phyloP scores from a whole-genome alignment of 2,113 vertebrate genomes.

The Dascyllus trimaculatus region DNA sequence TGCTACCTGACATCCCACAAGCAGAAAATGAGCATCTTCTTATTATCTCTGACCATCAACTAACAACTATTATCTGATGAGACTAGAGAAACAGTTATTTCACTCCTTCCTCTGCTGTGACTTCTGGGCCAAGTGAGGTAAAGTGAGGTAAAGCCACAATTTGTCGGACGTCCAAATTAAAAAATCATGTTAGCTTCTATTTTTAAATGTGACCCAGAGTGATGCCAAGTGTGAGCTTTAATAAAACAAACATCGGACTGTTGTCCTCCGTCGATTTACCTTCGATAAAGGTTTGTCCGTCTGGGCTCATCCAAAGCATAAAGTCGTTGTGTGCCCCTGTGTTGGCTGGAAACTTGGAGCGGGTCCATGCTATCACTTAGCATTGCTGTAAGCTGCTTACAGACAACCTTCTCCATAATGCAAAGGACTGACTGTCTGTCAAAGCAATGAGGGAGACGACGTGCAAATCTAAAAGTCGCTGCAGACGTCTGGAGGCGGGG shows the following conservation, averaged over 20 bases:
- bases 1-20: background rate
- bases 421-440: slow-evolving; percentile 35
- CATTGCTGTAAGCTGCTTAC: slow-evolving; percentile 46
- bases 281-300: slow-evolving; percentile 34
- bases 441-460: slow-evolving; percentile 3
- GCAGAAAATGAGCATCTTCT: too few species aligned
- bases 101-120: background rate
- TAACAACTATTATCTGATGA: background rate
- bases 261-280: slow-evolving; percentile 23
- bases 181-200: background rate
- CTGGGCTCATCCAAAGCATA: background rate
- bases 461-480: background rate
- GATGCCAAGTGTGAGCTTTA: background rate
- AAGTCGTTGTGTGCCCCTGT: slow-evolving; percentile 3
- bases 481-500: background rate
- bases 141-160: background rate
- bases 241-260: background rate
- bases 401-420: slow-evolving; percentile 59
- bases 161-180: background rate
- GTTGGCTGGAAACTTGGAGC: slow-evolving; percentile 55
- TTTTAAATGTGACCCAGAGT: background rate
- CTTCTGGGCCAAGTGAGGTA: background rate
- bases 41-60: background rate
- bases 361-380: slow-evolving; percentile 66
- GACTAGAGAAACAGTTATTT: too few species aligned